Base-by-base conservation (phyloP, 2,113 vertebrate genomes). In the Megaceryle maxima region DNA sequence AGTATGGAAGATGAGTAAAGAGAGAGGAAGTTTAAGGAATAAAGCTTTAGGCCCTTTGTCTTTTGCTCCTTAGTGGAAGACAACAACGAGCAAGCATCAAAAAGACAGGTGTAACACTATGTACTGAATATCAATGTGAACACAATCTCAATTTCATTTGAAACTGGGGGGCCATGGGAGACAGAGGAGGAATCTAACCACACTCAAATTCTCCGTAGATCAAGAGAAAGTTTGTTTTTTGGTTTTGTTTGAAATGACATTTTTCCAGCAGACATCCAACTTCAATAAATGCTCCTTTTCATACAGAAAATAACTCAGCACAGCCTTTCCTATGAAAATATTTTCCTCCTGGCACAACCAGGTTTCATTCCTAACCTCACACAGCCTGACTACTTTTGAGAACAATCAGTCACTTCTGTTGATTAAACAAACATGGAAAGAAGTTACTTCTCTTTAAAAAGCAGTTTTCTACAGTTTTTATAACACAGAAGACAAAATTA, bases 251-350 rank as follows among this genome's bases (percentile, higher is more conserved):
- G n/a, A 81, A 92, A 93, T 33, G 1, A 78, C 12, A 10, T 80
- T 88, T 95, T 92, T 87, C 37, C 68, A 92, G 68, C 55, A 64
- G 59, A 77, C 85, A 67, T n/a, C 43, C 59, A 92, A 31, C 46
- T 90, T 81, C 72, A 83, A 50, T 83, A 96, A 96, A 97, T 64
- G 76, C 53, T 87, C 56, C 88, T 96, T 96, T 95, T 97, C 86
- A 97, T 51, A 66, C 1, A 4, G 69, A 90, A 96, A 96, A 87
- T 75, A 93, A 88, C 88, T 59, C 50, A 48, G 59, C 15, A 63
- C 43, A 87, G 72, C 21, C 24, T 80, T 66, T 76, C 88, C 92
- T 86, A 44, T 11, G 39, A 87, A 97, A 96, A 97, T 79, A 90
- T 90, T 90, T 96, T 87, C 60, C 78, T 86, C 64, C 64, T 90